phyloP scores from a whole-genome alignment of 2,888 invertebrate genomes.

The Conomelus anceps region DNA sequence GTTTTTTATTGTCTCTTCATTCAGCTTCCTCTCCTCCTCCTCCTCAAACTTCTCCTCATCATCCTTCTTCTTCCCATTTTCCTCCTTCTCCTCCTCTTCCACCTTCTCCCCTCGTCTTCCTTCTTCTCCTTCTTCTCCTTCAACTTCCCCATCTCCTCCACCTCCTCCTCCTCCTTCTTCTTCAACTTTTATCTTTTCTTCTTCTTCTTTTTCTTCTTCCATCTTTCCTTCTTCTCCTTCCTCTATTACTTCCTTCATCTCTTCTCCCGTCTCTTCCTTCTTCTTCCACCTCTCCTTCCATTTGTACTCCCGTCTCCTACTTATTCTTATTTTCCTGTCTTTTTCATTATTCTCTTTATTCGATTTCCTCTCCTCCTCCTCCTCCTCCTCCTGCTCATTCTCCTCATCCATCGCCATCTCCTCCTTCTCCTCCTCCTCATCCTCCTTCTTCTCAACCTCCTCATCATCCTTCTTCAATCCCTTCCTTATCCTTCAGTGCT shows the following conservation, averaged over 20 bases:
- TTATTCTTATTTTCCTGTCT: too few species aligned
- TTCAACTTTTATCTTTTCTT: background rate
- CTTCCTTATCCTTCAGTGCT: too few species aligned
- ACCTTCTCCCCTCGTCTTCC: background rate
- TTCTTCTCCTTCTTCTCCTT: background rate
- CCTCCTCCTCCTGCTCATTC: too few species aligned
- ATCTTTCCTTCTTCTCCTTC: background rate
- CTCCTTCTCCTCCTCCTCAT: too few species aligned
- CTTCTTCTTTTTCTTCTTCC: background rate
- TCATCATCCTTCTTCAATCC: too few species aligned
- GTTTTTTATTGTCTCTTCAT: background rate
- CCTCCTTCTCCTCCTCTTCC: background rate
- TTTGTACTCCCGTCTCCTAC: background rate
- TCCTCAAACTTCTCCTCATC: background rate
- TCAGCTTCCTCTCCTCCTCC: background rate
- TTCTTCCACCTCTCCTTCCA: background rate
- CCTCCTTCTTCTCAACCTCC: too few species aligned
- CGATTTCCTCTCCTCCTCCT: too few species aligned
- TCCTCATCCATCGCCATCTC: too few species aligned
- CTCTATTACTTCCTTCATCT: background rate
- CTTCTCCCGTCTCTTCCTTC: background rate
- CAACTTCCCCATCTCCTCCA: background rate
- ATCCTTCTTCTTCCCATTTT: background rate
- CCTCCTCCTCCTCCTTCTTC: background rate
- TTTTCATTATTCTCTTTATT: too few species aligned